Evolutionary conservation across 2,113 vertebrate genomes (phyloP).

Genomic region (Coracopsis vasa): DNA sequence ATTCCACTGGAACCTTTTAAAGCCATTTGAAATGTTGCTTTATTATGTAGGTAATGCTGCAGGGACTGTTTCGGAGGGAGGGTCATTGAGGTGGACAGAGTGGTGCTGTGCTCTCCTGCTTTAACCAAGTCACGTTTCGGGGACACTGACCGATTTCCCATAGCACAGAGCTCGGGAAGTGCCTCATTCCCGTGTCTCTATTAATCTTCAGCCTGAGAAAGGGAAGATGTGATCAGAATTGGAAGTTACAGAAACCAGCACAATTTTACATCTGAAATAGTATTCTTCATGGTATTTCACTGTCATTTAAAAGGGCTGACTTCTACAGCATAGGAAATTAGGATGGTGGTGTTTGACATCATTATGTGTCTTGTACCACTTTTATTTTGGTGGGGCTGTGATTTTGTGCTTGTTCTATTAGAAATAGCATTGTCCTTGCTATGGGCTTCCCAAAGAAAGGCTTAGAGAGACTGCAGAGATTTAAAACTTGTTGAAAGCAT

Average conservation of each 20-base stretch:
- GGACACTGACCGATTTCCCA: neutral
- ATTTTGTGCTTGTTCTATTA: neutral
- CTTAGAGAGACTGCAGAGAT: neutral
- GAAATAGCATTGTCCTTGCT: neutral
- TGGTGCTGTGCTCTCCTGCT: neutral
- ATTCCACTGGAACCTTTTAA: neutral
- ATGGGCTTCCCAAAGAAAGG: neutral
- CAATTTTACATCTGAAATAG: neutral
- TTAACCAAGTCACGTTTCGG: neutral
- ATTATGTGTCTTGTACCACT: neutral
- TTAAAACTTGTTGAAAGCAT: neutral
- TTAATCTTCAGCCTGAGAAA: neutral
- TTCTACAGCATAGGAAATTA: rapidly evolving
- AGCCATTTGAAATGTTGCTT: neutral
- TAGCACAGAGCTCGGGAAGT: neutral
- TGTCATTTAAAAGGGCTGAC: neutral
- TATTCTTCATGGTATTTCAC: neutral
- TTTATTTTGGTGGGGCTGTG: neutral
- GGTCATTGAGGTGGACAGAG: neutral
- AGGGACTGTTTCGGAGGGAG: neutral
- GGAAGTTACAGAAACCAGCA: neutral
- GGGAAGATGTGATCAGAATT: neutral
- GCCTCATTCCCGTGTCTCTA: rapidly evolving
- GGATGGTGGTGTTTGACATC: neutral
- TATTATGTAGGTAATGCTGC: neutral